These are phyloP conservation scores for Chrysochloris asiatica DNA, from an alignment of 2,113 vertebrate genomes.

Conservation along the genomic window DNA sequence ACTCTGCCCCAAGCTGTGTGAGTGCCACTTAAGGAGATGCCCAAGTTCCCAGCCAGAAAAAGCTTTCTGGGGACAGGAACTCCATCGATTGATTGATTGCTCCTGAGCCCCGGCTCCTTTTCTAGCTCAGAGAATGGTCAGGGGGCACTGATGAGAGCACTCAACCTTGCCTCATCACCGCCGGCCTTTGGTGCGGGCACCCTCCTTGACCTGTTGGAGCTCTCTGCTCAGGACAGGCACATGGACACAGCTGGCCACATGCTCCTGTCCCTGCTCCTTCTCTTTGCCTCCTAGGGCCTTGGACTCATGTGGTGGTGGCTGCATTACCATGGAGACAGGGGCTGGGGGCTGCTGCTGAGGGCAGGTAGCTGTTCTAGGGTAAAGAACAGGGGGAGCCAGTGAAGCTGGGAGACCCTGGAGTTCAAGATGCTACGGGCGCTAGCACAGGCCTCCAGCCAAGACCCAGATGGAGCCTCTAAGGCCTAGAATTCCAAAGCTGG, in stretches of 20 bases:
- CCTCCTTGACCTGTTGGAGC: neutral
- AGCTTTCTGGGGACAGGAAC: neutral
- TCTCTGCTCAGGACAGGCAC: neutral
- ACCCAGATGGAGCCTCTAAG: neutral
- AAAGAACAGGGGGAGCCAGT: neutral
- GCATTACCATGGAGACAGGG: slow-evolving; percentile 53
- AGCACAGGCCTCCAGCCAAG: neutral
- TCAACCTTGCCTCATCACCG: rapidly evolving
- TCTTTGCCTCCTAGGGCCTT: neutral
- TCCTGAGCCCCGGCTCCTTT: neutral
- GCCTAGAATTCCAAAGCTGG: neutral
- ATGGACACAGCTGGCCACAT: neutral
- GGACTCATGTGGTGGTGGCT: neutral
- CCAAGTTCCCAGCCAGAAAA: neutral
- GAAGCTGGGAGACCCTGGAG: no score
- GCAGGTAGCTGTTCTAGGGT: neutral
- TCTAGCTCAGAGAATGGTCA: neutral
- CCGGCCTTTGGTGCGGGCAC: no score
- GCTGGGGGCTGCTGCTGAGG: neutral
- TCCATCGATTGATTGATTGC: neutral
- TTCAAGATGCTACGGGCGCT: neutral
- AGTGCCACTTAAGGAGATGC: neutral
- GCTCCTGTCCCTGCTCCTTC: slow-evolving; percentile 14
- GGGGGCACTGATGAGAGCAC: neutral
- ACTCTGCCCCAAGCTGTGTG: neutral